phyloP scores from a whole-genome alignment of 2,888 invertebrate genomes.

The Scaptomyza reducta region DNA sequence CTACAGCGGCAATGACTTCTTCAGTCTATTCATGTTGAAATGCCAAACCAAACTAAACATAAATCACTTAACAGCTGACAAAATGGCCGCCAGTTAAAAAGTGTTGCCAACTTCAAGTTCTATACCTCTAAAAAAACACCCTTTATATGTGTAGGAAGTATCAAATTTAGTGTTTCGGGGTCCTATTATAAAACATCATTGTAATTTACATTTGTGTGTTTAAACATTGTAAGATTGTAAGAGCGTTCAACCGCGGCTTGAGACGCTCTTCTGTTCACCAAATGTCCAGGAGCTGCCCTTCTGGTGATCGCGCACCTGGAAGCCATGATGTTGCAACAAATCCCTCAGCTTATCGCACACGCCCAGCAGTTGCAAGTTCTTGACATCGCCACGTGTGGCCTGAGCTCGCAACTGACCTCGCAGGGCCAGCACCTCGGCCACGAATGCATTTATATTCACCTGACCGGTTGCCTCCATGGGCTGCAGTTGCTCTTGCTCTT shows the following conservation, averaged over 20 bases:
- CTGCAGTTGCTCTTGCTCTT: constrained; percentile 5
- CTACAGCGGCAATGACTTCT: too few relatives aligned
- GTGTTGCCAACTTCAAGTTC: too few relatives aligned
- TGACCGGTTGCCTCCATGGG: not conserved
- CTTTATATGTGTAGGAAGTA: too few relatives aligned
- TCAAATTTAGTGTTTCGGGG: too few relatives aligned
- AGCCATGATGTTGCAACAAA: constrained; percentile 87
- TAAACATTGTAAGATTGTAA: too few relatives aligned
- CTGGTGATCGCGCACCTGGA: constrained; percentile 89
- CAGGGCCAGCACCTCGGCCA: constrained; percentile 88
- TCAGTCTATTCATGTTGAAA: too few relatives aligned
- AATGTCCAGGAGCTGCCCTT: constrained; percentile 86
- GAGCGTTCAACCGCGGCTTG: constrained; percentile 13
- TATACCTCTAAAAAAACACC: too few relatives aligned
- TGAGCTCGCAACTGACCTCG: constrained; percentile 87
- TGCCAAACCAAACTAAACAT: too few relatives aligned
- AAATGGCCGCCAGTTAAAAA: too few relatives aligned
- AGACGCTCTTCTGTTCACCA: constrained; percentile 37
- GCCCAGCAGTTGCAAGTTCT: constrained; percentile 86
- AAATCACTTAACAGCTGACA: too few relatives aligned
- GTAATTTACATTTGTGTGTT: too few relatives aligned
- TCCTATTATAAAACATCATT: too few relatives aligned
- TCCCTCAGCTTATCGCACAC: constrained; percentile 89
- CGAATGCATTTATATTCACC: constrained; percentile 75
- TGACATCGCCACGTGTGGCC: constrained; percentile 84